A percentile compares a stretch with the other conserved stretches of the same genome.
Conservation (phyloP, 2,113 vertebrate species). For the Psephotus haematonotus region DNA sequence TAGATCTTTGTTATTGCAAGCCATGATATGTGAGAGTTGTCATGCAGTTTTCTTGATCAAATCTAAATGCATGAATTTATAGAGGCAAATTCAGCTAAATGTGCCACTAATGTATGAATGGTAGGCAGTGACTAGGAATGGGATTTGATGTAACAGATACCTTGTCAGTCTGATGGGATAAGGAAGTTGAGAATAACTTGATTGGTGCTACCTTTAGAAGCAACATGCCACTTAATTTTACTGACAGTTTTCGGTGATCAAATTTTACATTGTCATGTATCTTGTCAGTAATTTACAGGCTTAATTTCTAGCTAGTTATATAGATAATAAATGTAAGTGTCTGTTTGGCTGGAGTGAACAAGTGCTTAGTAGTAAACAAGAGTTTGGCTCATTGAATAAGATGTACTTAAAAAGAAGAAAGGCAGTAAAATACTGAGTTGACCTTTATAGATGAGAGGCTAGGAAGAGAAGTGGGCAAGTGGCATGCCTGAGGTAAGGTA, state of each 20-base stretch:
- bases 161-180: not conserved
- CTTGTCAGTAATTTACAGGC: not conserved
- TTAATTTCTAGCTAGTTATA: constrained; percentile 34
- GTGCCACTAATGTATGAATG: not conserved
- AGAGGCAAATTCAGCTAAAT: not conserved
- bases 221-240: not conserved
- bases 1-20: not conserved
- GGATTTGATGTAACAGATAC: not conserved
- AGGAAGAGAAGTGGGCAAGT: not conserved
- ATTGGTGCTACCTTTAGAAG: not conserved
- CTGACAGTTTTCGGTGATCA: not conserved
- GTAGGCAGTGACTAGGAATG: not conserved
- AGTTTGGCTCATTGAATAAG: not conserved
- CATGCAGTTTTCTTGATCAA: not conserved
- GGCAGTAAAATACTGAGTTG: not conserved
- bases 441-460: not conserved
- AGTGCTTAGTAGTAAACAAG: not conserved
- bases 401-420: not conserved
- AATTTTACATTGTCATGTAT: not conserved
- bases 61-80: not conserved
- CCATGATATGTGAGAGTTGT: not conserved
- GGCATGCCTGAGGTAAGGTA: not conserved
- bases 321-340: constrained; percentile 17
- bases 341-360: not conserved
- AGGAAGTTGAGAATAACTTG: not conserved